Evolutionary conservation across 2,888 invertebrate species (phyloP).

Genomic region (Lissonota sp.): DNA sequence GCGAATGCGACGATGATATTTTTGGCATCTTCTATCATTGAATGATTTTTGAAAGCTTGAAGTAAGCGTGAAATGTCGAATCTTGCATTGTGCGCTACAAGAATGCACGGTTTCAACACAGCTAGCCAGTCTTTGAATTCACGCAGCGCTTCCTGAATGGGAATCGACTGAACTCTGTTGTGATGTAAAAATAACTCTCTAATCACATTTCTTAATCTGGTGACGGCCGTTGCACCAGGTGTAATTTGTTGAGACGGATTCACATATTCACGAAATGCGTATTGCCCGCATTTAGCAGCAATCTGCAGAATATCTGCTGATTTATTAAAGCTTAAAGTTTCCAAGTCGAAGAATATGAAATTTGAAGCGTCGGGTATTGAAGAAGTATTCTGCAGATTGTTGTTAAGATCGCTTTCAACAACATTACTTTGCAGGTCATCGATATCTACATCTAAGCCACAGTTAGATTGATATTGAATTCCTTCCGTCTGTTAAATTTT

Average conservation of each 20-base stretch:
- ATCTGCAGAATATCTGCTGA: slow-evolving; percentile 43
- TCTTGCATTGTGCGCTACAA: slow-evolving; percentile 44
- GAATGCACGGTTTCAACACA: slow-evolving; percentile 27
- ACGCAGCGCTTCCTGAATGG: slow-evolving; percentile 26
- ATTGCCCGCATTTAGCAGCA: slow-evolving; percentile 27
- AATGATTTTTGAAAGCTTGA: slow-evolving; percentile 37
- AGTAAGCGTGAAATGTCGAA: slow-evolving; percentile 42
- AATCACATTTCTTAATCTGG: slow-evolving; percentile 27
- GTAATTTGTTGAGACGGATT: slow-evolving; percentile 40
- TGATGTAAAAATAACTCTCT: slow-evolving; percentile 38
- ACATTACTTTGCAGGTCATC: slow-evolving; percentile 9
- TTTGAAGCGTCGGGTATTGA: neutral
- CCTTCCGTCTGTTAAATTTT: slow-evolving; percentile 45
- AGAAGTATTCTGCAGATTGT: slow-evolving; percentile 8
- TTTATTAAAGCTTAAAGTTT: slow-evolving; percentile 28
- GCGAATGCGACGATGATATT: slow-evolving; percentile 39
- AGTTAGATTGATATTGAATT: slow-evolving; percentile 55
- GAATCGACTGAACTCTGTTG: slow-evolving; percentile 28
- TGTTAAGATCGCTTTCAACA: neutral
- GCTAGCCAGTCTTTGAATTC: slow-evolving; percentile 29
- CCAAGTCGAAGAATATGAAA: slow-evolving; percentile 29
- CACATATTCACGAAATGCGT: slow-evolving; percentile 20
- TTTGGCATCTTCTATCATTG: slow-evolving; percentile 35
- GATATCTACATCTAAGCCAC: slow-evolving; percentile 41
- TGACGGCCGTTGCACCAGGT: slow-evolving; percentile 32